A percentile compares a stretch with the other conserved stretches of the same genome.
Conservation (phyloP, 2,888 invertebrate genomes). For the Octonoba sinensis region DNA sequence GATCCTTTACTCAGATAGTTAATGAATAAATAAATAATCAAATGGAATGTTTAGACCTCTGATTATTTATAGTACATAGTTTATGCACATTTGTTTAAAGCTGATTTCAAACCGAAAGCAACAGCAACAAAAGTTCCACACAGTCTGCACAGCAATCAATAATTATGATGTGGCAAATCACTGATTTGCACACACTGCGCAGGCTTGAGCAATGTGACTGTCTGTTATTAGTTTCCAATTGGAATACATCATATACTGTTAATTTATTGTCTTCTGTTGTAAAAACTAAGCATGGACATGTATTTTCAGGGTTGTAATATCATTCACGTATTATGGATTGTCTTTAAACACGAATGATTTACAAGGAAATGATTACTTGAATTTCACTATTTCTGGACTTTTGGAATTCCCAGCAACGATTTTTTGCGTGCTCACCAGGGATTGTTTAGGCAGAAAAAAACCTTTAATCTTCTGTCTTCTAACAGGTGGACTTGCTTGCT, state of each 20-base stretch:
- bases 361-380: conserved; percentile 81
- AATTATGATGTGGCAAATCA: too few species aligned
- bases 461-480: conserved; percentile 67
- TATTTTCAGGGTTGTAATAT: conserved; percentile 78
- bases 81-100: too few species aligned
- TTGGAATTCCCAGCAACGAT: conserved; percentile 65
- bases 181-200: too few species aligned
- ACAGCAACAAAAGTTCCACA: neutral
- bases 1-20: too few species aligned
- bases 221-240: too few species aligned
- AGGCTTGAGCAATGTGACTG: too few species aligned
- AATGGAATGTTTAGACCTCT: too few species aligned
- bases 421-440: conserved; percentile 30
- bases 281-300: neutral
- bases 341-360: conserved; percentile 82
- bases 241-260: too few species aligned
- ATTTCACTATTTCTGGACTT: conserved; percentile 74
- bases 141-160: neutral
- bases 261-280: too few species aligned
- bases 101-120: too few species aligned
- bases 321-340: conserved; percentile 83
- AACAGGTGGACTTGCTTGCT: conserved; percentile 68
- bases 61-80: too few species aligned
- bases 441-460: conserved; percentile 53
- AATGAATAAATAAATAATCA: too few species aligned